Percentiles rank a stretch among this genome's conserved stretches.
These are phyloP conservation scores for Fistularia commersonii DNA, from an alignment of 2,797 vertebrate species.

Conservation along the genomic window DNA sequence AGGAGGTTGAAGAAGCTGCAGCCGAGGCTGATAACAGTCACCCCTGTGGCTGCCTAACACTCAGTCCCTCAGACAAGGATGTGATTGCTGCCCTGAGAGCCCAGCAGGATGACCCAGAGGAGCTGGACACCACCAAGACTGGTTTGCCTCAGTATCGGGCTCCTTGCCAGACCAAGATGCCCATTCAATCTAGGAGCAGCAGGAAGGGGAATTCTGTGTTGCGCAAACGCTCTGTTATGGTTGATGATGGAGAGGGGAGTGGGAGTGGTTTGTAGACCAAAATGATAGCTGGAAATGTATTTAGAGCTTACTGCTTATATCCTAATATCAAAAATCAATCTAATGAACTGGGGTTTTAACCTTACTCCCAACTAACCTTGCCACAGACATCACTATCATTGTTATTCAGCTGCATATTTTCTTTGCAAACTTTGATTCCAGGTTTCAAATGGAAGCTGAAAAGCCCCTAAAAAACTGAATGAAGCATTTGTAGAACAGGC, in stretches of 20 bases:
- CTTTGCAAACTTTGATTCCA: not conserved
- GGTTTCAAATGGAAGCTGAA: not conserved
- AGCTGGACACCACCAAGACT: constrained; percentile 76
- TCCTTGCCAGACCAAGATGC: constrained; percentile 56
- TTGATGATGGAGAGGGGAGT: constrained; percentile 76
- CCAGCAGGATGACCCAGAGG: constrained; percentile 70
- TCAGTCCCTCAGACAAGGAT: constrained; percentile 69
- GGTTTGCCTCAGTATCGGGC: constrained; percentile 70
- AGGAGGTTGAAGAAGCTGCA: constrained; percentile 39
- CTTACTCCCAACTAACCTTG: constrained; percentile 39
- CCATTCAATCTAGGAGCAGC: constrained; percentile 37
- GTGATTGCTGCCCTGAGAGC: constrained; percentile 73
- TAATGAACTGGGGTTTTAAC: constrained; percentile 32
- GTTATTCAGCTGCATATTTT: not conserved
- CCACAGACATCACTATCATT: constrained; percentile 8
- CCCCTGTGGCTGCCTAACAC: constrained; percentile 77
- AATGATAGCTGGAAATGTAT: not conserved
- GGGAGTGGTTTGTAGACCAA: constrained; percentile 78
- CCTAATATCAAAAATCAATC: constrained; percentile 22
- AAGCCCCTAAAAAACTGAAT: too few species aligned
- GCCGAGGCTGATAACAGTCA: constrained; percentile 23
- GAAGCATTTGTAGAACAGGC: too few species aligned
- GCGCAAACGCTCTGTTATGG: constrained; percentile 63
- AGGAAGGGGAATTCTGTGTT: constrained; percentile 53
- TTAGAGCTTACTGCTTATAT: constrained; percentile 37